Percentiles rank a stretch among this genome's conserved stretches.
Conservation (phyloP, 2,113 vertebrate genomes). For the Chaetorhynchus papuensis region DNA sequence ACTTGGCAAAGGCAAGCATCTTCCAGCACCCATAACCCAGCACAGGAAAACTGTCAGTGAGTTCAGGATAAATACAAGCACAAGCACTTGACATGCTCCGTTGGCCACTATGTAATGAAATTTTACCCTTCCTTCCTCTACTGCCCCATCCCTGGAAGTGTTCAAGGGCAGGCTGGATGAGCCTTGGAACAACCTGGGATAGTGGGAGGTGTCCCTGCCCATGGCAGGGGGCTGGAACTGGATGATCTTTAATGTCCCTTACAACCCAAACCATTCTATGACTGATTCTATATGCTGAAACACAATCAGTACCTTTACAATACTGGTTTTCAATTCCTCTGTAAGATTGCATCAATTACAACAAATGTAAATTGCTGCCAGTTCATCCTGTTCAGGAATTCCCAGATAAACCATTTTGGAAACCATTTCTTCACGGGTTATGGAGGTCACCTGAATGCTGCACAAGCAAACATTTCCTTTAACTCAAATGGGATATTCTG, state of each 20-base stretch:
- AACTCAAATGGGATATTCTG: background rate
- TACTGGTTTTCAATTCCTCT: background rate
- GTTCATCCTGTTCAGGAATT: background rate
- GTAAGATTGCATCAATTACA: background rate
- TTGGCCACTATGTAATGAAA: background rate
- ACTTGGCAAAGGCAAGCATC: background rate
- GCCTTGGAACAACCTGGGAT: background rate
- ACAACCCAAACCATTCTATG: background rate
- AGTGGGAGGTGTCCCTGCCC: background rate
- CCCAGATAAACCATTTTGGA: background rate
- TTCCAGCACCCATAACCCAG: background rate
- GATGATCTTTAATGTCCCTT: background rate
- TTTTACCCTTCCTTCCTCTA: background rate
- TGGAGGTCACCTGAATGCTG: accelerated
- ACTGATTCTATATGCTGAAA: background rate
- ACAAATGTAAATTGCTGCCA: background rate
- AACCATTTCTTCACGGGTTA: background rate
- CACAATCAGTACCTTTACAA: accelerated
- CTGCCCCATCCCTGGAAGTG: background rate
- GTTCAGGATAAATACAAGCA: background rate
- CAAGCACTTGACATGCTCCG: background rate
- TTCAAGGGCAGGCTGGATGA: background rate
- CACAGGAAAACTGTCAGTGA: background rate
- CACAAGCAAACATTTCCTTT: background rate
- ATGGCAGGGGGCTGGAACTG: background rate